These are phyloP conservation scores for Homalodisca vitripennis DNA, from an alignment of 1,140 invertebrate species.

Conservation along the genomic window DNA sequence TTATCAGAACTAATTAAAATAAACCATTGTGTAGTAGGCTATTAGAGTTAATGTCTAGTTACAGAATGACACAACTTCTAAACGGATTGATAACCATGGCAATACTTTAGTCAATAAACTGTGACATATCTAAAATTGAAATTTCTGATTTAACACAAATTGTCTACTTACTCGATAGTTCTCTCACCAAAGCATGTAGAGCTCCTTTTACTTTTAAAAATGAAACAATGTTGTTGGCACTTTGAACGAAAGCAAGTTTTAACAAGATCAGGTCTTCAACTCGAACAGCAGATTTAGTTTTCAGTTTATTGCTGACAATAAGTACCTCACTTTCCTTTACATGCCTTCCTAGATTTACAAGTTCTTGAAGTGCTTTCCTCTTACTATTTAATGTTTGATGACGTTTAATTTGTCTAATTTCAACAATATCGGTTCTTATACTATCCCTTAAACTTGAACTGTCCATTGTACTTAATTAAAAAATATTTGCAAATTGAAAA, in stretches of 20 bases:
- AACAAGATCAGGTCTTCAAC: conserved; percentile 34
- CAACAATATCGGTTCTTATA: not conserved
- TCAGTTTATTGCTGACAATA: not conserved
- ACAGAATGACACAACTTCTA: too few relatives aligned
- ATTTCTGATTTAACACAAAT: too few relatives aligned
- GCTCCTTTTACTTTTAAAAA: conserved; percentile 49
- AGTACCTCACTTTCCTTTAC: not conserved
- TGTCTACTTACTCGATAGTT: conserved; percentile 47
- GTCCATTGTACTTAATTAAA: too few relatives aligned
- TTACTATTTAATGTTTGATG: not conserved
- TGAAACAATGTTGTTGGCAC: conserved; percentile 45
- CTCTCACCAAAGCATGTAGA: conserved; percentile 49
- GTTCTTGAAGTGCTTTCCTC: not conserved
- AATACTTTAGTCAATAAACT: too few relatives aligned
- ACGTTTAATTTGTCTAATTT: not conserved
- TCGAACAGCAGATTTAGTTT: not conserved
- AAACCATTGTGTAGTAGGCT: too few relatives aligned
- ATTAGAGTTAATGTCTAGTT: too few relatives aligned
- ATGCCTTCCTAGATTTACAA: not conserved
- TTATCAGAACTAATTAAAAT: too few relatives aligned
- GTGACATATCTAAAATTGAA: too few relatives aligned
- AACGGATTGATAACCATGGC: too few relatives aligned
- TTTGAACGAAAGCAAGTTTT: conserved; percentile 49
- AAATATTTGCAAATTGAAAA: too few relatives aligned
- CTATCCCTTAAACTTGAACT: too few relatives aligned